These are phyloP conservation scores for Morphnarchus princeps DNA, from an alignment of 2,113 vertebrate species.

Conservation along the genomic window DNA sequence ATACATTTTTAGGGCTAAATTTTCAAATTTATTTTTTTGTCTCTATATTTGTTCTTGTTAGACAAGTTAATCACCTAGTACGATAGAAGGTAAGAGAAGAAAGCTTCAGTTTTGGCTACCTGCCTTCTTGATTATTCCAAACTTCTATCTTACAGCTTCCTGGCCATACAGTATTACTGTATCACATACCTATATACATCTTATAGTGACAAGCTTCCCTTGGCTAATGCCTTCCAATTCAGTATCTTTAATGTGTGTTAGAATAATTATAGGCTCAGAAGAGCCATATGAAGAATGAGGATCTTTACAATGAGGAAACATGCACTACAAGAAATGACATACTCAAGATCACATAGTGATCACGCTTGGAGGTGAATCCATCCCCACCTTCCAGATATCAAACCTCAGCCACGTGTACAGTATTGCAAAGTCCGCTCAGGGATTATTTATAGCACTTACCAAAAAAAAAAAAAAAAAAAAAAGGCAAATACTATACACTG, in stretches of 20 bases:
- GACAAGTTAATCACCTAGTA: neutral
- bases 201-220: neutral
- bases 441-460: neutral
- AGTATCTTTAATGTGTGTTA: neutral
- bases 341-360: neutral
- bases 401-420: neutral
- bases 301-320: neutral
- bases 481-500: neutral
- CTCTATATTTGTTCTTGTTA: neutral
- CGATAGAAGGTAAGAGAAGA: neutral
- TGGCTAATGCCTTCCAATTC: neutral
- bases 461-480: neutral
- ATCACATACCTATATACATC: neutral
- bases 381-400: neutral
- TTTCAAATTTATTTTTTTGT: neutral
- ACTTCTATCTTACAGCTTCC: neutral
- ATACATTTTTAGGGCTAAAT: neutral
- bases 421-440: neutral
- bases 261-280: neutral
- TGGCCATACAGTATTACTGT: neutral
- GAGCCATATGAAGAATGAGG: neutral
- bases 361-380: neutral
- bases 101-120: neutral
- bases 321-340: neutral
- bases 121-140: neutral